Conservation (phyloP, 2,113 vertebrate genomes). For the Peromyscus maniculatus region DNA sequence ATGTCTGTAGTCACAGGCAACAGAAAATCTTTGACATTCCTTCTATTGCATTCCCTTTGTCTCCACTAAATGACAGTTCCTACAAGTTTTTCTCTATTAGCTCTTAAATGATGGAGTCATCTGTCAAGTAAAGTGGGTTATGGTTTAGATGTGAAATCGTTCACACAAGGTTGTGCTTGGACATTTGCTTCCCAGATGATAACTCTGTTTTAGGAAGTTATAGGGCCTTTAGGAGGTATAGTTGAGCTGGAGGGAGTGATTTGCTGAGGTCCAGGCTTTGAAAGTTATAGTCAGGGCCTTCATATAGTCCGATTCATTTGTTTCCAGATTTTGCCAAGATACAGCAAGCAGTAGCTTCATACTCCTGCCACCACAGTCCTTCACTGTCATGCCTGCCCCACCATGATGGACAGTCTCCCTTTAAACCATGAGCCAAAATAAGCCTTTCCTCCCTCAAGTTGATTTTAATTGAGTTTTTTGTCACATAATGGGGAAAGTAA, state of each 20-base stretch:
- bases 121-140: neutral
- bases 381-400: neutral
- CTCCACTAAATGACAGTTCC: neutral
- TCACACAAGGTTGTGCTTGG: neutral
- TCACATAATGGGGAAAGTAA: neutral
- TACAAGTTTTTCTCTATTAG: neutral
- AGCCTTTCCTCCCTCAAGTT: neutral
- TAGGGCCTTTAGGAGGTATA: neutral
- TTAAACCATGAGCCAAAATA: neutral
- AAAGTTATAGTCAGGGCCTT: neutral
- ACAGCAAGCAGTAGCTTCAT: neutral
- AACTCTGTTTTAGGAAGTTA: neutral
- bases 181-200: neutral
- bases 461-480: neutral
- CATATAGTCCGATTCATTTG: neutral
- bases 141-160: neutral
- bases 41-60: neutral
- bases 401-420: neutral
- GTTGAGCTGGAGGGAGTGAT: neutral
- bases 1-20: conserved; percentile 46
- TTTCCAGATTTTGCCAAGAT: neutral
- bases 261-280: neutral
- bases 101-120: neutral
- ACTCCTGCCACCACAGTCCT: neutral
- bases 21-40: neutral